Conservation (phyloP, 2,888 invertebrate species). For the Drosophila aldrichi region DNA sequence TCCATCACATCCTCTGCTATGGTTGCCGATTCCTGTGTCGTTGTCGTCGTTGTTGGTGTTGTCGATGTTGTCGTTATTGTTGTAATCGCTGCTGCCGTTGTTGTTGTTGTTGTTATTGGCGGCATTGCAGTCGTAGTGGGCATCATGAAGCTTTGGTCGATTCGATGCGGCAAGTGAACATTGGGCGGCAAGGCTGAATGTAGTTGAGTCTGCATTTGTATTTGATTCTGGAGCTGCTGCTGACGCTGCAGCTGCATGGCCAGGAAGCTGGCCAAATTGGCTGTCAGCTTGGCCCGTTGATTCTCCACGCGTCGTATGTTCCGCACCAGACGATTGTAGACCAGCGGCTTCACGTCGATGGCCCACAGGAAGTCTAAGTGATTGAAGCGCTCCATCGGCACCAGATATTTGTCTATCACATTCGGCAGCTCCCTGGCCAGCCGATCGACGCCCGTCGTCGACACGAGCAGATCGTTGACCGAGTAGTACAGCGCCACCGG, state of each 20-base stretch:
- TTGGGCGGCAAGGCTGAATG: constrained; percentile 58
- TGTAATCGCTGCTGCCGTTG: neutral
- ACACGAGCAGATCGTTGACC: constrained; percentile 89
- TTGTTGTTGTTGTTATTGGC: constrained; percentile 14
- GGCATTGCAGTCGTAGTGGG: constrained; percentile 16
- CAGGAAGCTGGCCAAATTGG: constrained; percentile 66
- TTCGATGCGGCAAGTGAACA: constrained; percentile 56
- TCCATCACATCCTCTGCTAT: constrained; percentile 15
- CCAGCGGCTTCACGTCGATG: constrained; percentile 85
- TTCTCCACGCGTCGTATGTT: constrained; percentile 84
- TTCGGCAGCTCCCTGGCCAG: constrained; percentile 86
- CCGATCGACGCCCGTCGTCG: constrained; percentile 87
- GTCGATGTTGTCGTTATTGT: neutral
- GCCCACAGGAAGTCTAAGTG: constrained; percentile 88
- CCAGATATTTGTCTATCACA: constrained; percentile 86
- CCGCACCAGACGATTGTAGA: constrained; percentile 85
- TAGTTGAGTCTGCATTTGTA: constrained; percentile 59
- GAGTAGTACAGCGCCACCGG: constrained; percentile 87
- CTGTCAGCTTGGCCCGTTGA: constrained; percentile 77
- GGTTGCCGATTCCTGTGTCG: constrained; percentile 20
- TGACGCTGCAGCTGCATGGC: constrained; percentile 74
- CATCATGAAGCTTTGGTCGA: constrained; percentile 34
- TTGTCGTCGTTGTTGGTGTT: constrained; percentile 9
- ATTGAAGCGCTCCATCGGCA: constrained; percentile 87
- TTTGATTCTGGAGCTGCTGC: constrained; percentile 70